Percentiles rank a stretch among this genome's conserved stretches.
phyloP scores from a whole-genome alignment of 2,888 invertebrate genomes.

The Parnassius apollo region DNA sequence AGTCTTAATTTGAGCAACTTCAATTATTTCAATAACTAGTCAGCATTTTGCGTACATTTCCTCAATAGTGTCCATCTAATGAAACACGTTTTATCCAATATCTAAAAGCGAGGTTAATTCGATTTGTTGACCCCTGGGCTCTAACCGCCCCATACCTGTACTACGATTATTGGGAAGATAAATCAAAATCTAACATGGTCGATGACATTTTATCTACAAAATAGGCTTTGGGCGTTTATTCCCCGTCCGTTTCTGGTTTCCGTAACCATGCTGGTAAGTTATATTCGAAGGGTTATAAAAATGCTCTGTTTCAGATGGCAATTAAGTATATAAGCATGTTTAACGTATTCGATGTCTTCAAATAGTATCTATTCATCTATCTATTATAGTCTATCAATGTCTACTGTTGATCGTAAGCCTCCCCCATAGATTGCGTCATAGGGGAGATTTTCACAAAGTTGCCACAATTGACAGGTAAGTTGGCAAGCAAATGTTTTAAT shows the following conservation, averaged over 20 bases:
- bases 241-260: not conserved
- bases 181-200: slow-evolving; percentile 22
- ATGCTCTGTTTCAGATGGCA: too few relatives aligned
- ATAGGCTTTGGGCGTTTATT: slow-evolving; percentile 1
- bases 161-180: slow-evolving; percentile 24
- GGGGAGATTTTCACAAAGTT: too few relatives aligned
- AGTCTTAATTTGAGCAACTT: not conserved
- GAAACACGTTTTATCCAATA: slow-evolving; percentile 24
- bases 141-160: slow-evolving; percentile 23
- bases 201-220: slow-evolving; percentile 17
- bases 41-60: slow-evolving; percentile 7
- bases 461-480: too few relatives aligned
- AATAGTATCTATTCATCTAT: too few relatives aligned
- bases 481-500: too few relatives aligned
- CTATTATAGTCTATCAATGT: too few relatives aligned
- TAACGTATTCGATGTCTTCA: too few relatives aligned
- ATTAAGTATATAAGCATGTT: too few relatives aligned
- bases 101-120: slow-evolving; percentile 24
- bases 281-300: not conserved
- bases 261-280: not conserved
- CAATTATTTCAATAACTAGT: slow-evolving; percentile 14
- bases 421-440: too few relatives aligned
- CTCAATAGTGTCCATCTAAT: slow-evolving; percentile 17
- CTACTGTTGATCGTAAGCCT: too few relatives aligned
- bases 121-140: slow-evolving; percentile 21